Evolutionary conservation across 2,113 vertebrate species (phyloP), one percentile per base, ranked within the genome.

Genomic region (Otis tarda): DNA sequence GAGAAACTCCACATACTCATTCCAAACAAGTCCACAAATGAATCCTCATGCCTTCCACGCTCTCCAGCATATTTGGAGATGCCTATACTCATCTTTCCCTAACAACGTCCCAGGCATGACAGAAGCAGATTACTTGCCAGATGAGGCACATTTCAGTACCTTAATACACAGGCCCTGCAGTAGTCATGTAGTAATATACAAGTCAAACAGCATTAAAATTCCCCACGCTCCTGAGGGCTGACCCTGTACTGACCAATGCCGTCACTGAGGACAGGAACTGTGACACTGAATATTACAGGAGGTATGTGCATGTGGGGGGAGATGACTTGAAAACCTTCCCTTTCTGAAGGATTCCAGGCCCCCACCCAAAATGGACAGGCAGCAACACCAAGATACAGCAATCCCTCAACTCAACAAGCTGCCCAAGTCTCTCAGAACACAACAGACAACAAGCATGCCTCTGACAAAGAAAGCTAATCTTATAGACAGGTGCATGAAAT

Each of bases 301-400:
- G 18, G 8, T 18, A 6, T 21, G 10, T 16, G 9, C 3, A 3
- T 3, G 1, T 22, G 1, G 0, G 3, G 2, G 4, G 3, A 59
- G 3, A 35, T n/a, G 5, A 59, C 30, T 35, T 49, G 52, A 56
- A 94, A 82, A 13, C 3, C 7, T 21, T 61, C 33, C 35, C 6
- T 19, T 47, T 59, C 45, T 3, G 5, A 74, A 75, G 25, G 33
- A 30, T 28, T 63, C 25, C 59, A 87, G 45, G 12, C 14, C 10
- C 19, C 15, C 22, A 41, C 15, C n/a, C 33, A 56, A 52, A 43
- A 14, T 11, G 11, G 12, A 56, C 30, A 31, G 22, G 17, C 28
- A 78, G 11, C 35, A 77, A 22, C 60, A 43, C 70, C 53, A 47
- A 52, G 9, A 63, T 1, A 52, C 2, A 86, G 41, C 69, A 53